These are phyloP conservation scores for Capitulum mitella DNA, from an alignment of 2,888 invertebrate species.

Conservation along the genomic window DNA sequence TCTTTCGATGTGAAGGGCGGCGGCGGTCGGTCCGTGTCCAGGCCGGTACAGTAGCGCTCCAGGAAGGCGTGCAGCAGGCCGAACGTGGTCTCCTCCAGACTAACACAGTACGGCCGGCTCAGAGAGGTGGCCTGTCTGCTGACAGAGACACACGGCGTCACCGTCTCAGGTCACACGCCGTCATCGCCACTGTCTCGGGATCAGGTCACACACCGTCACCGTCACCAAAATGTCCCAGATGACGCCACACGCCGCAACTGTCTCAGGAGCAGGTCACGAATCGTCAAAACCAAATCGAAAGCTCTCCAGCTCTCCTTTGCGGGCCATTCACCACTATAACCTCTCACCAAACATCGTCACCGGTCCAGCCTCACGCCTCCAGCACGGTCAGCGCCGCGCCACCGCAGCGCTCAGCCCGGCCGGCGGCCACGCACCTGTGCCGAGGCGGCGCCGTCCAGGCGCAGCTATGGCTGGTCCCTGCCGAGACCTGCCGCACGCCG, in stretches of 20 bases:
- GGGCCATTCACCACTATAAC: too few relatives aligned
- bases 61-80: slow-evolving; percentile 51
- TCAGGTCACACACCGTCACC: not conserved
- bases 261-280: too few relatives aligned
- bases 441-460: slow-evolving; percentile 53
- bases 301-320: too few relatives aligned
- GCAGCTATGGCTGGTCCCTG: slow-evolving; percentile 57
- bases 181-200: not conserved
- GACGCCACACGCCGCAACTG: too few relatives aligned
- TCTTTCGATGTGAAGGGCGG: slow-evolving; percentile 46
- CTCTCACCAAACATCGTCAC: too few relatives aligned
- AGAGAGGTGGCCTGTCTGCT: slow-evolving; percentile 49
- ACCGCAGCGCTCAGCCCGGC: too few relatives aligned
- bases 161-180: not conserved
- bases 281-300: too few relatives aligned
- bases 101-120: slow-evolving; percentile 56
- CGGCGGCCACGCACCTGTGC: too few relatives aligned
- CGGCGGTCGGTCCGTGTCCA: slow-evolving; percentile 45
- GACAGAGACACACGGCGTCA: not conserved
- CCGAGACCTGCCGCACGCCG: slow-evolving; percentile 54
- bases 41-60: slow-evolving; percentile 52
- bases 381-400: too few relatives aligned
- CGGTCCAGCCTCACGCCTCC: too few relatives aligned
- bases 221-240: not conserved
- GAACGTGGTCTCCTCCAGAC: slow-evolving; percentile 55